These are phyloP conservation scores for Muscicapa adusta DNA, from an alignment of 2,113 vertebrate genomes.

Conservation along the genomic window DNA sequence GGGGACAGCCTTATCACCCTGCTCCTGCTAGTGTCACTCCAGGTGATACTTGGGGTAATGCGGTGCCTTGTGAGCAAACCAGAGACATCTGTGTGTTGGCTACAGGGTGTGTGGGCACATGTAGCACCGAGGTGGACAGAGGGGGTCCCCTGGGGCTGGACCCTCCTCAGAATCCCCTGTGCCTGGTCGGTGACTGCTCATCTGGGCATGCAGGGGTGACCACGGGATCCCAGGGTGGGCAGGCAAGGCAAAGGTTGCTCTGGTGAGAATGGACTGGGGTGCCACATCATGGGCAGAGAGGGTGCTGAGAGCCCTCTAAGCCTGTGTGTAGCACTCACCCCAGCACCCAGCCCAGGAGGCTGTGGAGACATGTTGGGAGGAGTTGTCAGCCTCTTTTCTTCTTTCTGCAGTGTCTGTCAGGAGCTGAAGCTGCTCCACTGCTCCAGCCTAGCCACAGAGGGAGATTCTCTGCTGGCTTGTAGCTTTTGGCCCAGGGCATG, in stretches of 20 bases:
- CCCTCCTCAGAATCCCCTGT: background rate
- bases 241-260: background rate
- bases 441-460: background rate
- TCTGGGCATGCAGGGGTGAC: background rate
- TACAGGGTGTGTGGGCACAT: accelerated
- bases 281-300: background rate
- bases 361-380: background rate
- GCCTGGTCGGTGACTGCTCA: background rate
- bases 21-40: background rate
- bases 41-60: background rate
- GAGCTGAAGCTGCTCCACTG: background rate
- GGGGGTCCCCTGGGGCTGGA: background rate
- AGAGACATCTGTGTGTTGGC: background rate
- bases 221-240: accelerated
- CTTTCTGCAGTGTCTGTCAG: background rate
- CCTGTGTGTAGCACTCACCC: accelerated
- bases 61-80: accelerated
- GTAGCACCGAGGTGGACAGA: background rate
- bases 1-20: background rate
- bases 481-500: background rate
- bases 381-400: background rate
- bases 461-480: background rate
- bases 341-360: background rate
- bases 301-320: background rate
- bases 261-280: background rate